Percentiles rank a stretch among this genome's conserved stretches.
Conservation (phyloP, 1,140 invertebrate species). For the Drosophila sechellia region DNA sequence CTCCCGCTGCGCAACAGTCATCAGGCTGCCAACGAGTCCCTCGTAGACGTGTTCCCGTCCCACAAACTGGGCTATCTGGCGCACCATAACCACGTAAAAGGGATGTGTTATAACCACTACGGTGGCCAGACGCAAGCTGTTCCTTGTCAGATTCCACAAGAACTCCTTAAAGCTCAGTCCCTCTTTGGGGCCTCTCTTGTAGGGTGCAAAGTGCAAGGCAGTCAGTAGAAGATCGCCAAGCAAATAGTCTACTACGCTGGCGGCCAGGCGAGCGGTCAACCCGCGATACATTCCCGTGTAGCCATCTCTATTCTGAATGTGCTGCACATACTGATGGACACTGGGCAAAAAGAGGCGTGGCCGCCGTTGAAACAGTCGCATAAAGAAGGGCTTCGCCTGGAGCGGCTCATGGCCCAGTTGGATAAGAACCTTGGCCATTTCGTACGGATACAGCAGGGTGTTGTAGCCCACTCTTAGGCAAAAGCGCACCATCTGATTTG, state of each 20-base stretch:
- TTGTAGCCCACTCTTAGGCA: constrained; percentile 39
- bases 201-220: constrained; percentile 7
- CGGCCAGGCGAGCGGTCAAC: constrained; percentile 30
- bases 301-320: constrained; percentile 46
- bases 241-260: constrained; percentile 8
- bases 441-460: constrained; percentile 51
- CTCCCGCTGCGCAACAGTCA: neutral
- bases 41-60: constrained; percentile 37
- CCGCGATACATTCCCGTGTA: constrained; percentile 51
- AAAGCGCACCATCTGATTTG: constrained; percentile 42
- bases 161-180: constrained; percentile 1
- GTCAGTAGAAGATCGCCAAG: constrained; percentile 30
- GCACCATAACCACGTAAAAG: constrained; percentile 54
- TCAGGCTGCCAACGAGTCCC: constrained; percentile 8
- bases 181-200: neutral
- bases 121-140: constrained; percentile 35
- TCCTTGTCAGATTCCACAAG: constrained; percentile 22
- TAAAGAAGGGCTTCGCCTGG: neutral
- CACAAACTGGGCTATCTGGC: constrained; percentile 64
- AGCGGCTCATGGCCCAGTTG: constrained; percentile 64
- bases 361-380: constrained; percentile 18
- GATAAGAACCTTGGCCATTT: constrained; percentile 56
- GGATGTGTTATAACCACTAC: constrained; percentile 50
- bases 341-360: constrained; percentile 31
- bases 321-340: constrained; percentile 48